A percentile compares a stretch with the other conserved stretches of the same genome.
Conservation (phyloP, 1,140 invertebrate genomes). For the Zeugodacus cucurbitae region DNA sequence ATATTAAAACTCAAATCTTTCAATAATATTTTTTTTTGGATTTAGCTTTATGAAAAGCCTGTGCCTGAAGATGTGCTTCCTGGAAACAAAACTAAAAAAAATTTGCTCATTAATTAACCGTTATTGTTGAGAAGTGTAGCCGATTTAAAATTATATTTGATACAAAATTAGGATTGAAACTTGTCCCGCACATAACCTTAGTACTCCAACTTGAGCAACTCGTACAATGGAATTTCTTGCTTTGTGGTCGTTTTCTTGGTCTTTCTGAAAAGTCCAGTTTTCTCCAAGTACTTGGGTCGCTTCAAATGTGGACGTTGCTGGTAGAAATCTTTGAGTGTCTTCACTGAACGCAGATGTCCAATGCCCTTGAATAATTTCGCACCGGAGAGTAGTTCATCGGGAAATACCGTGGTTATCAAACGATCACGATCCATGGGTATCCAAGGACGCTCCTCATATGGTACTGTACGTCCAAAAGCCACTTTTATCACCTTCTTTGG, state of each 20-base stretch:
- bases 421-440: slow-evolving; percentile 50
- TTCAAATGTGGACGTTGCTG: slow-evolving; percentile 52
- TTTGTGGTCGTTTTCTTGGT: slow-evolving; percentile 47
- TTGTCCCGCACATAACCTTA: neutral
- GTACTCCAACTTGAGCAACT: slow-evolving; percentile 49
- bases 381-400: slow-evolving; percentile 56
- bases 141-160: too few relatives aligned
- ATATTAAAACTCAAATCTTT: too few relatives aligned
- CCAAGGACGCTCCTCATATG: slow-evolving; percentile 56
- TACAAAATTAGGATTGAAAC: too few relatives aligned
- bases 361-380: slow-evolving; percentile 63
- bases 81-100: too few relatives aligned
- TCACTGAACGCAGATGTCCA: slow-evolving; percentile 59
- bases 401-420: slow-evolving; percentile 56
- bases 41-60: too few relatives aligned
- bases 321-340: slow-evolving; percentile 56
- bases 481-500: slow-evolving; percentile 51
- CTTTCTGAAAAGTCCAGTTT: slow-evolving; percentile 54
- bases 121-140: too few relatives aligned
- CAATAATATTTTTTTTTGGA: too few relatives aligned
- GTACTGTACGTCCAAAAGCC: slow-evolving; percentile 61
- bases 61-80: too few relatives aligned
- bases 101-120: too few relatives aligned
- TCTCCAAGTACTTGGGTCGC: slow-evolving; percentile 54
- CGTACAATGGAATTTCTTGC: slow-evolving; percentile 56